A percentile compares a stretch with the other conserved stretches of the same genome.
These are phyloP conservation scores for Philonicus albiceps DNA, from an alignment of 2,888 invertebrate species.

Conservation along the genomic window DNA sequence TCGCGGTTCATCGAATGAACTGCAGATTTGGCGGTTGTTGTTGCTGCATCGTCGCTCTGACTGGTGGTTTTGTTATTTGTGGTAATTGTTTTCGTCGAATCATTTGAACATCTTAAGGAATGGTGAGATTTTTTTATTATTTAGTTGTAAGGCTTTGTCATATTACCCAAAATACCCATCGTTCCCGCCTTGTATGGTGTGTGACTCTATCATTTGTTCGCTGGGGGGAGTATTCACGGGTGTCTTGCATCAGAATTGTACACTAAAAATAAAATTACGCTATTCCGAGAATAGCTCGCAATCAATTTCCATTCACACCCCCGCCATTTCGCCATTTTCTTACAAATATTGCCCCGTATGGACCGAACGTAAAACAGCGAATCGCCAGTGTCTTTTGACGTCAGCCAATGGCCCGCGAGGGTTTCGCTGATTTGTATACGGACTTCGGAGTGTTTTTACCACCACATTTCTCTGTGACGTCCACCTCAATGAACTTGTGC, in stretches of 20 bases:
- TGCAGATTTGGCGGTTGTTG: neutral
- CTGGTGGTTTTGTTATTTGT: neutral
- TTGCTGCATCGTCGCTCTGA: neutral
- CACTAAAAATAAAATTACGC: neutral
- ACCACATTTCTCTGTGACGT: neutral
- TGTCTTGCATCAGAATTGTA: neutral
- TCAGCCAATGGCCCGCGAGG: neutral
- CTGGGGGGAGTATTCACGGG: neutral
- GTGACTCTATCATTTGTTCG: neutral
- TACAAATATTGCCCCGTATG: neutral
- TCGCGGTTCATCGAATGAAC: neutral
- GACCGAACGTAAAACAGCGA: neutral
- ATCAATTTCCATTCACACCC: neutral
- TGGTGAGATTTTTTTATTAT: neutral
- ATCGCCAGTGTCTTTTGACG: neutral
- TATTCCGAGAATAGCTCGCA: neutral
- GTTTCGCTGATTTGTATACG: neutral
- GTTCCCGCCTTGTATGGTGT: neutral
- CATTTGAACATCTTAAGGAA: neutral
- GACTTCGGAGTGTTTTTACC: neutral
- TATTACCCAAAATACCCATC: neutral
- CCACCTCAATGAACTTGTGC: neutral
- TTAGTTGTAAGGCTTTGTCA: neutral
- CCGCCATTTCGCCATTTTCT: neutral
- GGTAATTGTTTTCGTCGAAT: neutral